Base-by-base conservation (phyloP, 2,797 vertebrate species). In the Sandelia bainsii region DNA sequence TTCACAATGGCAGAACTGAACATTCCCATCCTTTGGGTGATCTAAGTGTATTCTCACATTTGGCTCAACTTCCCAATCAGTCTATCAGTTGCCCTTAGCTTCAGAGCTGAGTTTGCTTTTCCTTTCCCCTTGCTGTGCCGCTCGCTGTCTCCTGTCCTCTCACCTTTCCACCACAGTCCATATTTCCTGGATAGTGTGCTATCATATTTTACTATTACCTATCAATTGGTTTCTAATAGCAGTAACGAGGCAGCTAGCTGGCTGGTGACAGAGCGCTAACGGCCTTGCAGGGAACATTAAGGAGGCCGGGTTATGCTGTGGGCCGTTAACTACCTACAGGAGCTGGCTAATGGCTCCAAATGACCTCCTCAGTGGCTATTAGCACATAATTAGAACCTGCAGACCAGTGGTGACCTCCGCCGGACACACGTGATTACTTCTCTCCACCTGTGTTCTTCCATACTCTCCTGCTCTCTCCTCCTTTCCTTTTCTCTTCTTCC, bases 271-370 rank as follows among this genome's bases (percentile, higher is more conserved):
- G 93, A 91, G 93, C 87, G 82, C 93, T 95, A 95, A 95, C 94
- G 92, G 94, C 93, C 94, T 95, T 94, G 68, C 82, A 92, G 95
- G 95, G 94, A 95, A 93, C 95, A 95, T 95, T 95, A 95, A 94
- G 92, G 89, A 93, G 94, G 92, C 92, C 87, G 93, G 93, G 94
- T 94, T 94, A 95, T 95, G 94, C 94, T 93, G 94, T 93, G 95
- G 94, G 94, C 94, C 93, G 95, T 95, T 95, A 95, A 95, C 94
- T 94, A 95, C 93, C 94, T 95, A 95, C 95, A 95, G 94, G 93
- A 94, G 88, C 93, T 93, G 91, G 89, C 92, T 95, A 95, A 95
- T 95, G 95, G 94, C 91, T 94, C 88, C 93, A 95, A 95, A 95
- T 95, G 94, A 95, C 94, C 94, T 95, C 94, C 94, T 95, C 92